Conservation (phyloP, 2,888 invertebrate species). For the Erebia palarica region DNA sequence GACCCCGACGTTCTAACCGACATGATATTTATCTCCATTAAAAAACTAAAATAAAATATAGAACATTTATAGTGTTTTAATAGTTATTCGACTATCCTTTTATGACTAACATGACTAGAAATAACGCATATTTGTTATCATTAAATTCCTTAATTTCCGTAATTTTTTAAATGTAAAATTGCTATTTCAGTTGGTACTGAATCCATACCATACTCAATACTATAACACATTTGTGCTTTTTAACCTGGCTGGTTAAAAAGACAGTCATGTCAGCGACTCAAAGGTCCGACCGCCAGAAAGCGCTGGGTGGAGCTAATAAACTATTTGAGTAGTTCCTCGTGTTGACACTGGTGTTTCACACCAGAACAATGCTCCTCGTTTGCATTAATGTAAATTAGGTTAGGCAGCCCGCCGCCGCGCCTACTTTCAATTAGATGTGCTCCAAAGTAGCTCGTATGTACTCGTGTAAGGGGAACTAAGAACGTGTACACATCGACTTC, state of each 20-base stretch:
- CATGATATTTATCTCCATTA: constrained; percentile 35
- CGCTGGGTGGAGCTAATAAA: constrained; percentile 81
- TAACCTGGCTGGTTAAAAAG: no score
- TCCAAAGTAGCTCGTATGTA: constrained; percentile 75
- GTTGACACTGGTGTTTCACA: constrained; percentile 82
- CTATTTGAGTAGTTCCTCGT: constrained; percentile 79
- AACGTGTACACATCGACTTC: constrained; percentile 59
- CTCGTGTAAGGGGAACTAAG: constrained; percentile 67
- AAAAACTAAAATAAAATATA: background rate
- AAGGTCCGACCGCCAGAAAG: constrained; percentile 74
- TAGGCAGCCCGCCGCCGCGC: constrained; percentile 71
- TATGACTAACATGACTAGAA: background rate
- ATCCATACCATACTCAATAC: no score
- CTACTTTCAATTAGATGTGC: constrained; percentile 79
- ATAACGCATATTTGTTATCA: no score
- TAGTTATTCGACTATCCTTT: background rate
- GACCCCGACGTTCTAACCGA: constrained; percentile 65
- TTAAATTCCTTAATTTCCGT: no score
- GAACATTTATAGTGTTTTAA: background rate
- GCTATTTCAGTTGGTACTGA: no score
- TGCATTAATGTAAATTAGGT: constrained; percentile 83
- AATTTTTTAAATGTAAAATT: no score
- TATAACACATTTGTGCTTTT: no score
- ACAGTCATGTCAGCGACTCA: constrained; percentile 63
- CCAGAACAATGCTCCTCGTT: constrained; percentile 82